Base-by-base conservation (phyloP, 2,797 vertebrate genomes). In the Poecilia velifera region DNA sequence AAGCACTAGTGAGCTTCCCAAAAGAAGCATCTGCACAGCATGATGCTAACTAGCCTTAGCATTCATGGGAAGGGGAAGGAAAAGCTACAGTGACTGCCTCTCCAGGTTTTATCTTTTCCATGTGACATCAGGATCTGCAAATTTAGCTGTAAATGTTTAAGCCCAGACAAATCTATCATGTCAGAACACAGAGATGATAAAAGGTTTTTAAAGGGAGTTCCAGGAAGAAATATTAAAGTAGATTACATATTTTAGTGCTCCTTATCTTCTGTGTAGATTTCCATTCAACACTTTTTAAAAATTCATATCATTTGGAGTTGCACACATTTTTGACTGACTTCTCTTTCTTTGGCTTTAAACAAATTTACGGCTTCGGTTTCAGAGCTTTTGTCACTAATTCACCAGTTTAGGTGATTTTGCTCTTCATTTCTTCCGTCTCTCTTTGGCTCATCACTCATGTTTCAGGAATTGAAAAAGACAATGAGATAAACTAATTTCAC, bases 61-160 rank as follows among this genome's bases (percentile, higher is more conserved):
- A 46, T 46, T 14, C 45, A 14, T 14, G 13, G 45, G 45, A 46
- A 59, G 25, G 31, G 25, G 76, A 62, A 55, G 28, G 72, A 80
- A 73, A 78, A 84, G 66, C 78, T 25, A 0, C 41, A 47, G 86
- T 88, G 66, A 92, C 92, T 91, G 80, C 91, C 93, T 90, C 74
- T 76, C 77, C 20, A 25, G 64, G 76, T 90, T 90, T 87, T 76
- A 91, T 88, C 76, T 86, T 81, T 78, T 84, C 64, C 73, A 34
- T 80, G 62, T 80, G 79, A 84, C 73, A 79, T 86, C 74, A 80
- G 81, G 76, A 55, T 73, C 83, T 77, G 89, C 82, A 89, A 86
- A 90, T 81, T 79, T 51, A 78, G 83, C 64, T 82, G 77, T 83
- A 79, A 86, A 82, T 85, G 81, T 79, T 83, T 77, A 87, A 87